Base-by-base conservation (phyloP, 2,113 vertebrate genomes). In the Tachysurus vachellii region DNA sequence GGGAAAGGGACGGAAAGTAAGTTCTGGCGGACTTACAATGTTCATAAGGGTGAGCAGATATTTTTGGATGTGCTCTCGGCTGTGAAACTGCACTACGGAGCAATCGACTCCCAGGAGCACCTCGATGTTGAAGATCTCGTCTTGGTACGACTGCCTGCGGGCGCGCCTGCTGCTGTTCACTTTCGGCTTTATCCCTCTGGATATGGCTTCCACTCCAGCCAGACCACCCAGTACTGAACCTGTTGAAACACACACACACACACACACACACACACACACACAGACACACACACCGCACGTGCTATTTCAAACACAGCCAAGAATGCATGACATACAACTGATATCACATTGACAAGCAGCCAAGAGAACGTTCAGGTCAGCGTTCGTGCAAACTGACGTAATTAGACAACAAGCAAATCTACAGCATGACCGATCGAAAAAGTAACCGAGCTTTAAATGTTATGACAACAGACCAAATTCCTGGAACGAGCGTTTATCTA, bases 31-130 rank as follows among this genome's bases (percentile, higher is more conserved):
- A 97, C 98, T 95, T 93, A 99, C 98, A n/a, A 99, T 99, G 80
- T 99, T 99, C 97, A 99, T 98, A 88, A 99, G 93, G 0, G 98
- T 99, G 86, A 99, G 95, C 62, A 99, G 95, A 91, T 99, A 99
- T 86, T 97, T 98, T 95, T 99, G 97, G 85, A 99, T 97, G 0
- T 99, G 95, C 70, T 99, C 97, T 89, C 96, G 95, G 59, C 97
- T 97, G 0, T 99, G 97, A 93, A 99, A 99, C 13, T 96, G 96
- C 79, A 99, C 96, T 85, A 99, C 97, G 0, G 98, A 99, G 92
- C 98, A 98, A 53, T 99, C 98, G 16, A 98, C 97, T 0, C 97
- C 98, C 81, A 99, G 93, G 57, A 99, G 93, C 10, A 99, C 96
- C 88, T 97, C 97, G 1, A 97, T 97, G 93, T 97, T 96, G 92